These are phyloP conservation scores for Alosa alosa DNA, from an alignment of 2,113 vertebrate genomes.

Conservation along the genomic window DNA sequence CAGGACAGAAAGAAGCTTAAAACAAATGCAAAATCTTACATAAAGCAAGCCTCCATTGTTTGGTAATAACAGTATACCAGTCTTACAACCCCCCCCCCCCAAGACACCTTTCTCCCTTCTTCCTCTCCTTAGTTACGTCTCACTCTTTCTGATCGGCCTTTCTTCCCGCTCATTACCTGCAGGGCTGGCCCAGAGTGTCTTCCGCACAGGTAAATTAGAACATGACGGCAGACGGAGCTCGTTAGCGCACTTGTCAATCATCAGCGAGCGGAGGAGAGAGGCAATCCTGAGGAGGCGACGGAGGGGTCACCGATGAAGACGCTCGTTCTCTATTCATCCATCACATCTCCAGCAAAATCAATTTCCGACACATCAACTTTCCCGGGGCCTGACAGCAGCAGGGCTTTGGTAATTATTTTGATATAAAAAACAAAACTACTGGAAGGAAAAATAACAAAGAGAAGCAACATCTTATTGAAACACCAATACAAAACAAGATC, in stretches of 20 bases:
- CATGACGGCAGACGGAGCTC: constrained; percentile 68
- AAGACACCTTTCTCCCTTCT: constrained; percentile 59
- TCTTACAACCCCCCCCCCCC: background rate
- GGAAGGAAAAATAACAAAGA: constrained; percentile 38
- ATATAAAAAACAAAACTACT: constrained; percentile 48
- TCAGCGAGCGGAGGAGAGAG: constrained; percentile 60
- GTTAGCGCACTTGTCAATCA: constrained; percentile 77
- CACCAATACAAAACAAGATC: background rate
- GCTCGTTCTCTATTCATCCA: constrained; percentile 73
- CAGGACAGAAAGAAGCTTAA: background rate
- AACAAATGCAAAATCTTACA: background rate
- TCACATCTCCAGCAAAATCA: constrained; percentile 74
- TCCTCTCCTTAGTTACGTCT: constrained; percentile 55
- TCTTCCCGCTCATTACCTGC: constrained; percentile 54
- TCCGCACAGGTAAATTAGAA: constrained; percentile 71
- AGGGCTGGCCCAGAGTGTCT: constrained; percentile 55
- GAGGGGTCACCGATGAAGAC: constrained; percentile 70
- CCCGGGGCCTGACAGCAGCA: constrained; percentile 52
- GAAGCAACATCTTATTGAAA: constrained; percentile 11
- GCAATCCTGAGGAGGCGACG: constrained; percentile 57
- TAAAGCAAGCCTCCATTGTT: background rate
- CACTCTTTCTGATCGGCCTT: constrained; percentile 29
- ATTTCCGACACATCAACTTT: constrained; percentile 71
- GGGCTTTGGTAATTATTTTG: constrained; percentile 51
- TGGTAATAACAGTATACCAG: background rate